Evolutionary conservation across 2,888 invertebrate genomes (phyloP).

Genomic region (Andrena flavipes): DNA sequence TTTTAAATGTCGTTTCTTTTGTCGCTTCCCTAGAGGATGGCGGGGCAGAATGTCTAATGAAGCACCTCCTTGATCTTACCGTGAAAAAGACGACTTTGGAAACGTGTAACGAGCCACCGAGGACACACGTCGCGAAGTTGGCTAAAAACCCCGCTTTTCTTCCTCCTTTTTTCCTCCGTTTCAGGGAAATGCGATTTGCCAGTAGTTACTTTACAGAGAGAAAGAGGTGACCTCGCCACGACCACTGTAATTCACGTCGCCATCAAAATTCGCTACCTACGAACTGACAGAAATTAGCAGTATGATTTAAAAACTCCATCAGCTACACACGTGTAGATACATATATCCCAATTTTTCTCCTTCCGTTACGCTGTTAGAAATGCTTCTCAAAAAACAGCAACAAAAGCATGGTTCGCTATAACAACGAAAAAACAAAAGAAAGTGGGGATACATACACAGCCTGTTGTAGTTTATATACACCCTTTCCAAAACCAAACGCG

Average conservation of each 20-base stretch:
- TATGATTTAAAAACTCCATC: too few relatives aligned
- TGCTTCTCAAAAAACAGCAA: too few relatives aligned
- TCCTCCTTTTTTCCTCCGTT: not conserved
- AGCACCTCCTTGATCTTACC: constrained; percentile 59
- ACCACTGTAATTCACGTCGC: not conserved
- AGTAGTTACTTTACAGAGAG: not conserved
- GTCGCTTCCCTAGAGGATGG: constrained; percentile 16
- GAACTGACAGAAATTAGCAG: too few relatives aligned
- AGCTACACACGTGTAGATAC: too few relatives aligned
- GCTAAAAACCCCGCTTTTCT: constrained; percentile 27
- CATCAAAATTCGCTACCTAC: too few relatives aligned
- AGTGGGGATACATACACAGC: not conserved
- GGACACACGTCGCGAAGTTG: constrained; percentile 44
- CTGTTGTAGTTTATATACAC: not conserved
- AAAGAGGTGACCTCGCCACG: not conserved
- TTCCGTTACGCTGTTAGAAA: too few relatives aligned
- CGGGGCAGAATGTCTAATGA: constrained; percentile 60
- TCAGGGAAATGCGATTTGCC: constrained; percentile 14
- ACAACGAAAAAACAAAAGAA: not conserved
- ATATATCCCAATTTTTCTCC: too few relatives aligned
- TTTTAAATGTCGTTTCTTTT: constrained; percentile 62
- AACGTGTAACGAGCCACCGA: constrained; percentile 47
- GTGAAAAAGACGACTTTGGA: constrained; percentile 27
- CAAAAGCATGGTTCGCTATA: too few relatives aligned
- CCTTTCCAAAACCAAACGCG: not conserved